A percentile compares a stretch with the other conserved stretches of the same genome.
These are phyloP conservation scores for Colletes latitarsis DNA, from an alignment of 1,140 invertebrate species.

Conservation along the genomic window DNA sequence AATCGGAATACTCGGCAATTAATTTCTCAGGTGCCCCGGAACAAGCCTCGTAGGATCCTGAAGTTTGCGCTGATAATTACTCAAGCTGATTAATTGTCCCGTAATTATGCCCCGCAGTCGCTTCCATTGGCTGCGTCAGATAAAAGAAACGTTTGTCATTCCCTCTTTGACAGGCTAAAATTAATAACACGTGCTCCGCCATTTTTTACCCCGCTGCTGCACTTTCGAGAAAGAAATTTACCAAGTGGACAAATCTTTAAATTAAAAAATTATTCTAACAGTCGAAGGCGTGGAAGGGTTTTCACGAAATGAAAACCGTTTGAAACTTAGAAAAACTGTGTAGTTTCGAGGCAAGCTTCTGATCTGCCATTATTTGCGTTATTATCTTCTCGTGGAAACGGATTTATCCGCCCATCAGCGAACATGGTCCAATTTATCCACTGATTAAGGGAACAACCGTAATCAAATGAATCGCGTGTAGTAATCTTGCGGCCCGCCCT, in stretches of 20 bases:
- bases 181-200: constrained; percentile 18
- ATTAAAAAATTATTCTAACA: too few relatives aligned
- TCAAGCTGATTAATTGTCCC: constrained; percentile 39
- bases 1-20: constrained; percentile 27
- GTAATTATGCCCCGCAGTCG: constrained; percentile 26
- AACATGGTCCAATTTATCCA: not conserved
- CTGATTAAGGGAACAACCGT: constrained; percentile 4
- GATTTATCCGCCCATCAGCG: not conserved
- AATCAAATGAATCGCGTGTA: not conserved
- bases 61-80: constrained; percentile 19
- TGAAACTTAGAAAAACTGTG: too few relatives aligned
- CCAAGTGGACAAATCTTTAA: too few relatives aligned
- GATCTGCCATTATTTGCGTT: not conserved
- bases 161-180: not conserved
- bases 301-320: too few relatives aligned
- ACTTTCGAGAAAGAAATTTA: too few relatives aligned
- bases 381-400: not conserved
- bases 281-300: too few relatives aligned
- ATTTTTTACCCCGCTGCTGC: not conserved
- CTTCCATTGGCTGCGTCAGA: too few relatives aligned
- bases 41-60: constrained; percentile 16
- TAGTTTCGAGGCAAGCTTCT: too few relatives aligned
- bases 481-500: not conserved
- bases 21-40: constrained; percentile 16
- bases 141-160: constrained; percentile 13